Conservation (phyloP, 2,888 invertebrate genomes). For the Drosophila aldrichi region DNA sequence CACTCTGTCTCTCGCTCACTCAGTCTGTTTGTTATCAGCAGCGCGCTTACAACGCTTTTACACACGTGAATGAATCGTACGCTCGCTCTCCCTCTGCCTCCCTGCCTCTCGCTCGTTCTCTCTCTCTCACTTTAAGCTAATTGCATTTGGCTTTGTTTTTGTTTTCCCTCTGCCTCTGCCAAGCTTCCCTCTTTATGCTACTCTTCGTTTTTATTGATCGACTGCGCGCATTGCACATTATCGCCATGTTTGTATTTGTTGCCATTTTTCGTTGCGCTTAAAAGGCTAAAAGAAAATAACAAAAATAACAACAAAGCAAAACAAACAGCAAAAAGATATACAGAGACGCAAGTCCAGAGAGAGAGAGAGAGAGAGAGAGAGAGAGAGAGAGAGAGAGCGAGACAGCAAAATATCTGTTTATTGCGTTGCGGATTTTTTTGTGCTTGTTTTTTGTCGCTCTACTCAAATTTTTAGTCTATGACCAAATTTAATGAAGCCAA, state of each 20-base stretch:
- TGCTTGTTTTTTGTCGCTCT: conserved; percentile 12
- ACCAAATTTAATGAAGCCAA: not conserved
- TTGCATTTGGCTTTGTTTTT: conserved; percentile 64
- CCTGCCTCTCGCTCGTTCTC: not conserved
- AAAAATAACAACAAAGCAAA: conserved; percentile 29
- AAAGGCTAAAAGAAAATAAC: conserved; percentile 19
- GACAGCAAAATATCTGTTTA: conserved; percentile 44
- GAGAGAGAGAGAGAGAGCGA: not conserved
- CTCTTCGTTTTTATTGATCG: conserved; percentile 59
- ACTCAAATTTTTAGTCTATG: conserved; percentile 7
- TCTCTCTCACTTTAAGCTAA: conserved; percentile 29
- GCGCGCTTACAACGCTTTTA: conserved; percentile 59
- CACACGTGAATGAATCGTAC: conserved; percentile 61
- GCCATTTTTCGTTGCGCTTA: conserved; percentile 68
- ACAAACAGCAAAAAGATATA: conserved; percentile 10
- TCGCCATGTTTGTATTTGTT: conserved; percentile 79
- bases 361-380: not conserved
- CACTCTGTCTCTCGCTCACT: conserved; percentile 11
- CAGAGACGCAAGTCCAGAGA: not conserved
- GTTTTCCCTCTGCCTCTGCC: conserved; percentile 9
- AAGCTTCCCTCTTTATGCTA: not conserved
- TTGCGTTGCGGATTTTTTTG: conserved; percentile 56
- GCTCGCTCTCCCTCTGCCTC: not conserved
- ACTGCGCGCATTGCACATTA: conserved; percentile 70
- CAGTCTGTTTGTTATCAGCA: conserved; percentile 49